Conservation (phyloP, 35 echinoderm and acorn worm genomes). For the Lytechinus pictus region DNA sequence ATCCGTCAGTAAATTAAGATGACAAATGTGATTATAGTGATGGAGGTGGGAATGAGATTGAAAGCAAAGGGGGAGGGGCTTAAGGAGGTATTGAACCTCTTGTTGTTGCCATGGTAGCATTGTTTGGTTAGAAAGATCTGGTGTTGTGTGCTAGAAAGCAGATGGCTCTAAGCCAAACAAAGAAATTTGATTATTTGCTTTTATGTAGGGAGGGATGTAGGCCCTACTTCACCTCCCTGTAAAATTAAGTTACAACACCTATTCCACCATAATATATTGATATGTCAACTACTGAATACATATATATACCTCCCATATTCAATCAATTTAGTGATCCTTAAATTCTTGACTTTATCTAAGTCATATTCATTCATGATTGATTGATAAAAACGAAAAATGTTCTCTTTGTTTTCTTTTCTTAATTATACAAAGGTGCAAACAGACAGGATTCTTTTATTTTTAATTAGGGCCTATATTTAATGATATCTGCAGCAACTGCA, state of each 20-base stretch:
- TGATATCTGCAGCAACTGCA: neutral
- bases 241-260: neutral
- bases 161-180: constrained; percentile 9
- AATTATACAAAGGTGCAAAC: too few relatives aligned
- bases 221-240: neutral
- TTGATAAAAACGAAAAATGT: too few relatives aligned
- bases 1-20: neutral
- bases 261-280: too few relatives aligned
- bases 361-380: too few relatives aligned
- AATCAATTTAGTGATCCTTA: too few relatives aligned
- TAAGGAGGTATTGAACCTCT: neutral
- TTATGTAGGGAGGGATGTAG: too few relatives aligned
- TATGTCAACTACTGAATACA: too few relatives aligned
- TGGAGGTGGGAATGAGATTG: neutral
- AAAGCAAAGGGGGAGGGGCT: neutral
- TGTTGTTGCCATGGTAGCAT: neutral
- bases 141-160: neutral
- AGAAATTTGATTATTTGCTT: neutral
- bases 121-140: neutral
- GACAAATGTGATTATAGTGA: neutral
- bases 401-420: too few relatives aligned
- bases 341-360: too few relatives aligned
- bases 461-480: neutral
- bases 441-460: too few relatives aligned
- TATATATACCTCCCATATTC: too few relatives aligned